Base-by-base conservation (phyloP, 2,113 vertebrate species). In the Hymenochirus boettgeri region DNA sequence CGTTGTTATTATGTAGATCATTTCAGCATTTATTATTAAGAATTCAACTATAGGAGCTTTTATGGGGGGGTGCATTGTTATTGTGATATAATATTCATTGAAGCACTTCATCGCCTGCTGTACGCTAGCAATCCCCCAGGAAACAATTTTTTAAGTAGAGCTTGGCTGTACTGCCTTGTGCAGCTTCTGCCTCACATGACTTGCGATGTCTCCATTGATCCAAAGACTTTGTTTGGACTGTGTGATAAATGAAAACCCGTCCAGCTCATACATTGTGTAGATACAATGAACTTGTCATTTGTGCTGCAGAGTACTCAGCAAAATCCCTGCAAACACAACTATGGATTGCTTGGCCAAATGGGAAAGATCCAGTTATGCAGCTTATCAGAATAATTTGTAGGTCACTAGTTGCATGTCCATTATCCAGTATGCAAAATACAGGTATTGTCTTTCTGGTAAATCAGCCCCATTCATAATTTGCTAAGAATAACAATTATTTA, bases 231-330 rank as follows among this genome's bases (percentile, higher is more conserved):
- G 55, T 66, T 58, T 50, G 54, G 50, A 55, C 63, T 66, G 19
- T 66, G 24, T 66, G 63, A 66, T 66, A 50, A 66, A 66, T 66
- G 63, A 26, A 47, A 37, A 57, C 26, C 45, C n/a, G n/a, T 33
- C 54, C 26, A 35, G 63, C 63, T 66, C 63, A 58, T 66, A 66
- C 63, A 66, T 57, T 47, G 63, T n/a, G n/a, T 50, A 23, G 25
- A 66, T 57, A 25, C 54, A 66, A 66, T 66, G 48, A 58, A 58
- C 37, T 55, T 66, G 63, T 66, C 63, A 66, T 54, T 58, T 58
- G 53, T 42, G 31, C 50, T 27, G 60, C 47, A 37, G 15, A 18
- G 22, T 62, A 21, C 23, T 57, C 25, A 25, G 31, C 37, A 37
- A 56, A 9, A 45, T 64, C 51, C 12, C 54, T 33, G 23, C 45